A percentile compares a stretch with the other conserved stretches of the same genome.
Evolutionary conservation across 2,113 vertebrate genomes (phyloP).

Genomic region (Genyomyrus donnyi): DNA sequence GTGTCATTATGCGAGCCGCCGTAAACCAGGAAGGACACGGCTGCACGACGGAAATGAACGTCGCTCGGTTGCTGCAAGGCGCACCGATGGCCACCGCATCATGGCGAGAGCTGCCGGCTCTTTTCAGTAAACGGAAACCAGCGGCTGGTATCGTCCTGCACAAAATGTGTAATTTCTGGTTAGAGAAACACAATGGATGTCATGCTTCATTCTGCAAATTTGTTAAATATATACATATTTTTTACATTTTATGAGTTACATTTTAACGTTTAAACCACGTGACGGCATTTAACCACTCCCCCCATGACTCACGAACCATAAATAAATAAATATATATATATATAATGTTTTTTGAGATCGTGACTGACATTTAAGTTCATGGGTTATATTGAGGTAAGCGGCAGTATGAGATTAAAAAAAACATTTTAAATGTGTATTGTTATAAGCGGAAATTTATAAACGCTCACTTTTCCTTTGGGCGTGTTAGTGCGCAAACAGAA

Average conservation of each 20-base stretch:
- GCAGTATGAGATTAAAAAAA: neutral
- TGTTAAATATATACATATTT: neutral
- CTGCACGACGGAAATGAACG: conserved; percentile 33
- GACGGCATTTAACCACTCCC: neutral
- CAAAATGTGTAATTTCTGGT: neutral
- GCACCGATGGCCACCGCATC: neutral
- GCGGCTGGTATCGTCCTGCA: neutral
- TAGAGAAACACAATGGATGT: neutral
- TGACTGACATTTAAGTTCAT: conserved; percentile 13
- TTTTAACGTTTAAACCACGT: neutral
- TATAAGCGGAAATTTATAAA: neutral
- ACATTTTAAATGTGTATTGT: neutral
- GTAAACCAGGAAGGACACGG: conserved; percentile 49
- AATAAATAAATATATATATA: neutral
- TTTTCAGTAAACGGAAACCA: neutral
- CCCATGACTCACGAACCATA: conserved; percentile 6
- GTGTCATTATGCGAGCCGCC: conserved; percentile 35
- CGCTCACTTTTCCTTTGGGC: neutral
- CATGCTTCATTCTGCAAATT: neutral
- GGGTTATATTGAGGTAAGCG: neutral
- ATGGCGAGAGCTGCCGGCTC: neutral
- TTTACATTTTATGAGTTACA: neutral
- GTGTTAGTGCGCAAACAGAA: neutral
- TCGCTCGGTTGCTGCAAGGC: too few species aligned
- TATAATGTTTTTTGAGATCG: neutral